Evolutionary conservation across 2,888 invertebrate genomes (phyloP), one percentile per base, ranked within the genome.

Genomic region (Melolontha melolontha): DNA sequence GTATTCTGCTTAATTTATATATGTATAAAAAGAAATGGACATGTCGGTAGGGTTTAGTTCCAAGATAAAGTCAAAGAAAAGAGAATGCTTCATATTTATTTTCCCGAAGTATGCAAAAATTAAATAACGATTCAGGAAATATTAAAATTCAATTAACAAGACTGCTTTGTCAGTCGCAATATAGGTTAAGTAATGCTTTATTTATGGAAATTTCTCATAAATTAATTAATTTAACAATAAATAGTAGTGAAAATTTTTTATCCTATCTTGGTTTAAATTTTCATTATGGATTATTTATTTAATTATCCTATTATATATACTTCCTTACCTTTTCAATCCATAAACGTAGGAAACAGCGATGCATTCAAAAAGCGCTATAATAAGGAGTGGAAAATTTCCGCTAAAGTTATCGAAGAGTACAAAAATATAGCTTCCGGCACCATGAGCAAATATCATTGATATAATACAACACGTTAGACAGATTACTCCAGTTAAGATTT

Each of bases 301-400:
- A 2, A 12, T 52, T 14, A 1, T 39, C 7, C 27, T 14, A 29
- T 52, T 29, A 5, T 34, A n/a, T 14, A 10, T 14, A 14, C 1
- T 8, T 50, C 2, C 22, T 40, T 80, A 95, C 95, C 94, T 91
- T 79, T 93, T 92, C 5, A 96, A 89, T 17, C 97, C 97, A 80
- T 97, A 97, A 1, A 97, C 92, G 80, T 96, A 97, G n/a, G 96
- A 89, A 10, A 97, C 95, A 2, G 93, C 95, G 65, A 97, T 86
- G 77, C 96, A 95, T 84, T 97, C 97, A 79, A 91, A 96, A 76
- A 97, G 91, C 0, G 97, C 97, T 65, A 97, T 95, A 77, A 97
- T 94, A 70, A 97, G 86, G 73, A 97, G 85, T 0, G 96, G 96
- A 77, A 97, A 95, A 76, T 96, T 96, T 10, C 97, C 97, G 74